Percentiles rank a stretch among this genome's conserved stretches.
Conservation (phyloP, 2,797 vertebrate genomes). For the Perodicticus potto region DNA sequence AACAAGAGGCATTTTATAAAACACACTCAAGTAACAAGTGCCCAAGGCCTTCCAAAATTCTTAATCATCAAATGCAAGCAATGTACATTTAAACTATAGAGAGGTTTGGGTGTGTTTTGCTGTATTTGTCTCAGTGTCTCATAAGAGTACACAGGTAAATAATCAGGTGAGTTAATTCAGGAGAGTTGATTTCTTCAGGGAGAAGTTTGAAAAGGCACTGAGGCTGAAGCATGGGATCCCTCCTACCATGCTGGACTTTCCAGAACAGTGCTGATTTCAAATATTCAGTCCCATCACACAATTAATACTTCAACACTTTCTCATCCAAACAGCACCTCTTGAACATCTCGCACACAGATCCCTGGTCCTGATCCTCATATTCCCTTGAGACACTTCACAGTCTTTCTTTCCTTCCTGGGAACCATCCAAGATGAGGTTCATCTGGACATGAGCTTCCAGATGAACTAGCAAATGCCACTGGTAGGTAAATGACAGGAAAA, state of each 20-base stretch:
- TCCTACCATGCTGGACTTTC: background rate
- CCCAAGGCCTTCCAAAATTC: background rate
- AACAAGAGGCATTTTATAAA: background rate
- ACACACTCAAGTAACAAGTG: background rate
- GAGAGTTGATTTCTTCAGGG: background rate
- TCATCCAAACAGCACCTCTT: background rate
- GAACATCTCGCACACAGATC: background rate
- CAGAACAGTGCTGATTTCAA: constrained; percentile 72
- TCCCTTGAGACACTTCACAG: background rate
- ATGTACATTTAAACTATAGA: background rate
- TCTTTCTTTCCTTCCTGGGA: background rate
- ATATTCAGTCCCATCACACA: background rate
- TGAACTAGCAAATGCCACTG: background rate
- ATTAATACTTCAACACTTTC: background rate
- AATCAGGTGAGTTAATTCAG: background rate
- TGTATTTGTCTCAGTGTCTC: background rate
- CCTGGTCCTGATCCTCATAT: background rate
- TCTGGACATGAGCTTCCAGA: background rate
- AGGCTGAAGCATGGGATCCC: too few relatives aligned
- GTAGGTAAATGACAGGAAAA: background rate
- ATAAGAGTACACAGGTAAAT: background rate
- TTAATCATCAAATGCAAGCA: background rate
- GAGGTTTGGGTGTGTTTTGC: background rate
- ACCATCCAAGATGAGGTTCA: background rate
- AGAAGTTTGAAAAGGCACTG: background rate